phyloP scores from a whole-genome alignment of 30 jellyfish, hydroid and myxozoan genomes.

The Nemopilema nomurai region DNA sequence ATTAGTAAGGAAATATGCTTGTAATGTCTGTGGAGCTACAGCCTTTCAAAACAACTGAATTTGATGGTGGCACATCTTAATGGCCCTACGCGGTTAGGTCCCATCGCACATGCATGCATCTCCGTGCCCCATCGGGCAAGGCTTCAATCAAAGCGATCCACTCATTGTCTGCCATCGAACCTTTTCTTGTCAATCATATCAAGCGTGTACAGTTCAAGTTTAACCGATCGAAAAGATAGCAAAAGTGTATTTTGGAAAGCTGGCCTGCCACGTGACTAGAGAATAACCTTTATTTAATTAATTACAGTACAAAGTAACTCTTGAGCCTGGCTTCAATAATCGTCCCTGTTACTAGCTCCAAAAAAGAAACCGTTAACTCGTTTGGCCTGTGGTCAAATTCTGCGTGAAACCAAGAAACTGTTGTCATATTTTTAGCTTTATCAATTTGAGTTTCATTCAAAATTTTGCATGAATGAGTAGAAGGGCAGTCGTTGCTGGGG shows the following conservation, averaged over 20 bases:
- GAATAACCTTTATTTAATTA: too few species aligned
- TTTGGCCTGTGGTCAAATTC: not conserved
- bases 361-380: not conserved
- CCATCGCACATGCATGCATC: not conserved
- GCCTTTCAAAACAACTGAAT: not conserved
- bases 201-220: too few species aligned
- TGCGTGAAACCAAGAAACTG: not conserved
- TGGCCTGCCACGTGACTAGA: too few species aligned
- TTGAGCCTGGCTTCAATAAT: not conserved
- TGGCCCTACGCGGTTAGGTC: not conserved
- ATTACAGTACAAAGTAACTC: not conserved
- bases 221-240: too few species aligned
- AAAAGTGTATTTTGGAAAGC: too few species aligned
- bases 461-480: slow-evolving; percentile 18
- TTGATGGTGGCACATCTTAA: not conserved
- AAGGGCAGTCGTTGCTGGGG: not conserved
- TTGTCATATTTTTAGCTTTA: not conserved
- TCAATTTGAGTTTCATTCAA: slow-evolving; percentile 13
- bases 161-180: too few species aligned
- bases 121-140: not conserved
- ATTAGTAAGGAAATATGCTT: not conserved
- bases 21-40: not conserved
- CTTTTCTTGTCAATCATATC: too few species aligned
- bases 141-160: too few species aligned
- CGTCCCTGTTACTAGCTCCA: not conserved